Base-by-base conservation (phyloP, 2,888 invertebrate species). In the Drosophila demipolita region DNA sequence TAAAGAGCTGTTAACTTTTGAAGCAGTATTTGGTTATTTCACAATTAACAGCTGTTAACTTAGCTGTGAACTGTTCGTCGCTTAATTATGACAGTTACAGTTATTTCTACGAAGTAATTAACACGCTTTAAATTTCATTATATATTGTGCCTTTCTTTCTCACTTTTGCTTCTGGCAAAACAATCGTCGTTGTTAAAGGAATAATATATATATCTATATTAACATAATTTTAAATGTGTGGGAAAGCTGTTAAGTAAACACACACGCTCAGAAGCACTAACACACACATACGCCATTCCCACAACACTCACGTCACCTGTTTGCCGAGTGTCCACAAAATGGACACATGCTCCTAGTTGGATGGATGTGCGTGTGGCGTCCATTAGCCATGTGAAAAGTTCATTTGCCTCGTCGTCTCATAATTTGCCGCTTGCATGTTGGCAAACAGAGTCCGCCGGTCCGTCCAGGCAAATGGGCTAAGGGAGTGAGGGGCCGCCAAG, bases 381-480 rank as follows among this genome's bases (percentile, higher is more conserved):
- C 82, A 86, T 87, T 88, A 83, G 87, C 87, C 83, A 85, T 86
- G 83, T 87, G 80, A 84, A 87, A 83, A 89, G 89, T 90, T 89
- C 87, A 89, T 90, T 89, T 90, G 89, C 89, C 89, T 70, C 82
- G 84, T 70, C 82, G 84, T 74, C 89, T 86, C 87, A 87, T 87
- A 86, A 86, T 89, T 86, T 86, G 80, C 80, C 80, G 84, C 80
- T 90, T 82, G 87, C 87, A 82, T 89, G 90, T 82, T 76, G 73
- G 82, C 81, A 80, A 82, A 66, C 66, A 57, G 55, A 38, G 54
- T 23, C 23, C 45, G 45, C 29, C 29, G 49, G 8, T 33, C 20
- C 53, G 63, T 48, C 66, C 40, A 61, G 53, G 54, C 62, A 52
- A 38, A n/a, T 15, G 32, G 49, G 54, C 23, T 26, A 15, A 26